Conservation (phyloP, 2,797 vertebrate genomes). For the Enteromius viviparus region DNA sequence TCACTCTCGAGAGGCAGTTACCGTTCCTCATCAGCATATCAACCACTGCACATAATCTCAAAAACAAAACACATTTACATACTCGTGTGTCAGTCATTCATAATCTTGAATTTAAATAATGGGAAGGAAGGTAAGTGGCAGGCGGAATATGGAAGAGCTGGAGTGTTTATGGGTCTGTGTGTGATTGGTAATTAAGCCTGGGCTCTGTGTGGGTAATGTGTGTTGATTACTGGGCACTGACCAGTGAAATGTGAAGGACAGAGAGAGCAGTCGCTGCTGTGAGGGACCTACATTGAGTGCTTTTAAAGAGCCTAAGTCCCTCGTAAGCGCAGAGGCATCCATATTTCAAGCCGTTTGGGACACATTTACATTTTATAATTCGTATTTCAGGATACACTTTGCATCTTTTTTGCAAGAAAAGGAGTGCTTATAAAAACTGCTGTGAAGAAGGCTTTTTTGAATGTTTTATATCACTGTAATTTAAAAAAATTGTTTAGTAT, state of each 20-base stretch:
- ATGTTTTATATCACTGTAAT: background rate
- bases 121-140: slow-evolving; percentile 48
- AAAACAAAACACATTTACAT: slow-evolving; percentile 60
- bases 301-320: slow-evolving; percentile 32
- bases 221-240: slow-evolving; percentile 73
- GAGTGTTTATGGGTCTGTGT: slow-evolving; percentile 52
- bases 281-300: slow-evolving; percentile 13
- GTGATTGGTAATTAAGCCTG: slow-evolving; percentile 71
- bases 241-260: slow-evolving; percentile 80
- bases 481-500: background rate
- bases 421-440: background rate
- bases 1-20: slow-evolving; percentile 55
- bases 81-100: slow-evolving; percentile 57
- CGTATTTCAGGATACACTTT: background rate
- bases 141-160: slow-evolving; percentile 23
- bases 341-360: slow-evolving; percentile 10
- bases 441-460: background rate
- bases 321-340: background rate
- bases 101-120: slow-evolving; percentile 58
- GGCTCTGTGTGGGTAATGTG: slow-evolving; percentile 64
- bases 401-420: background rate
- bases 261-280: slow-evolving; percentile 45
- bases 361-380: slow-evolving; percentile 10
- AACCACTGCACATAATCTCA: slow-evolving; percentile 50
- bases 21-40: slow-evolving; percentile 57